Evolutionary conservation across 2,888 invertebrate species (phyloP).

Genomic region (Pollenia labialis): DNA sequence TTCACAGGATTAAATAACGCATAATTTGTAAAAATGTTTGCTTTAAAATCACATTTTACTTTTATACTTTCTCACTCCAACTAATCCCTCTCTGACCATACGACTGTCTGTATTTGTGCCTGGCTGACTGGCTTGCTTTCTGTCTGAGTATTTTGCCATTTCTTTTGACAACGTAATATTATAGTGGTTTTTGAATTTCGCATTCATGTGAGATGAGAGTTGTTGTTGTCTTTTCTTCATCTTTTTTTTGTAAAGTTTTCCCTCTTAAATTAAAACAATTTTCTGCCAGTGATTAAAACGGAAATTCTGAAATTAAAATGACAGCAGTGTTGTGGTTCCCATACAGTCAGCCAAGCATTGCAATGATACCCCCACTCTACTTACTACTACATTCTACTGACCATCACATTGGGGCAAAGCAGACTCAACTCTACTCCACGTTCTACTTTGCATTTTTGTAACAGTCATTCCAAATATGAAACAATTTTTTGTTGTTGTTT

Average conservation of each 20-base stretch:
- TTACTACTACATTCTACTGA: constrained; percentile 17
- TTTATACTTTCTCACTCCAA: constrained; percentile 19
- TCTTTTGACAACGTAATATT: constrained; percentile 58
- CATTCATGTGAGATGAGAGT: constrained; percentile 55
- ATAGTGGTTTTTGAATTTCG: constrained; percentile 58
- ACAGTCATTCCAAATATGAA: constrained; percentile 63
- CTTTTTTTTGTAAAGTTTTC: constrained; percentile 40
- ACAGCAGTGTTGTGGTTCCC: constrained; percentile 72
- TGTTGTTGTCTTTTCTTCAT: constrained; percentile 1
- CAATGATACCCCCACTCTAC: constrained; percentile 50
- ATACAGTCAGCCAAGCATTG: constrained; percentile 66
- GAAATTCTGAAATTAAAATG: constrained; percentile 73
- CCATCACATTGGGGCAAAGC: constrained; percentile 15
- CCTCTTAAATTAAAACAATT: constrained; percentile 72
- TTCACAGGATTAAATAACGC: constrained; percentile 13
- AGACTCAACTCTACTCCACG: constrained; percentile 11
- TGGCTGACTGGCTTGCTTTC: constrained; percentile 3
- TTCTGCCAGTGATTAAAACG: constrained; percentile 71
- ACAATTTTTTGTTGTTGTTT: constrained; percentile 33
- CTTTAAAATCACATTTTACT: constrained; percentile 30
- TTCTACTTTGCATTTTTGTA: constrained; percentile 61
- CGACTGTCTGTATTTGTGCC: background rate
- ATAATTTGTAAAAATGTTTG: constrained; percentile 1
- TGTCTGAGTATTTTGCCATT: constrained; percentile 44
- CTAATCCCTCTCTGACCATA: background rate